A percentile compares a stretch with the other conserved stretches of the same genome.
Conservation (phyloP, 1,140 invertebrate species). For the Drosophila fuyamai region DNA sequence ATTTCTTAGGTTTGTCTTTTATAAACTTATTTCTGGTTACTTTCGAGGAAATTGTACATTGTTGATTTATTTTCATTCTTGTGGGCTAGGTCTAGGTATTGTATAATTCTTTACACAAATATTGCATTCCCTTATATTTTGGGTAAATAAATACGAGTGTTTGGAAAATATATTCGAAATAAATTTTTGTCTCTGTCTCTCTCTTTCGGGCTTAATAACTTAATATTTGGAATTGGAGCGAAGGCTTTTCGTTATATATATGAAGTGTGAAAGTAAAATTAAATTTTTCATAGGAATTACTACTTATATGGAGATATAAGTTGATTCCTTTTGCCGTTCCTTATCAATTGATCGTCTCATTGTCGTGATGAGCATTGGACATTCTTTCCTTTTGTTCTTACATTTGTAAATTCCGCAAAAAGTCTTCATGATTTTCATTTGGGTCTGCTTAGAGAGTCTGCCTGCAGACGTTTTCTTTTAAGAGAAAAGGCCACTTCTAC, state of each 20-base stretch:
- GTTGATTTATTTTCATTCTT: slow-evolving; percentile 36
- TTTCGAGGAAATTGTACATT: slow-evolving; percentile 67
- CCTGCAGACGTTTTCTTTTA: slow-evolving; percentile 72
- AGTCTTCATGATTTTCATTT: slow-evolving; percentile 52
- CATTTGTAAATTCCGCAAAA: slow-evolving; percentile 56
- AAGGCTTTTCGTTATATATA: slow-evolving; percentile 59
- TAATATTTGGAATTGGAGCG: slow-evolving; percentile 81
- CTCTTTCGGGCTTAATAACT: slow-evolving; percentile 61
- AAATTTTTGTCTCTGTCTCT: slow-evolving; percentile 16
- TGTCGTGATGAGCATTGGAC: slow-evolving; percentile 40
- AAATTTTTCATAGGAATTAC: slow-evolving; percentile 46
- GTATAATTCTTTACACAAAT: slow-evolving; percentile 32
- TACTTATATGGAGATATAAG: slow-evolving; percentile 60
- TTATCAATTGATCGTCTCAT: slow-evolving; percentile 13
- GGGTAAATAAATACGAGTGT: slow-evolving; percentile 44
- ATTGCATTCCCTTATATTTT: slow-evolving; percentile 42
- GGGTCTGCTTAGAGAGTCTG: slow-evolving; percentile 67
- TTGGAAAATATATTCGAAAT: slow-evolving; percentile 56
- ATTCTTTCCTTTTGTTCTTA: slow-evolving; percentile 36
- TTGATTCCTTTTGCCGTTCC: slow-evolving; percentile 17
- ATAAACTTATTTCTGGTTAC: slow-evolving; percentile 43
- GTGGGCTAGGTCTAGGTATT: slow-evolving; percentile 40
- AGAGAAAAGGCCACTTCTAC: slow-evolving; percentile 68
- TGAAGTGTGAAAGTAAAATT: slow-evolving; percentile 47
- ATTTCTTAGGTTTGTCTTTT: slow-evolving; percentile 70